phyloP scores from a whole-genome alignment of 2,888 invertebrate genomes.

The Tiliacea aurago region DNA sequence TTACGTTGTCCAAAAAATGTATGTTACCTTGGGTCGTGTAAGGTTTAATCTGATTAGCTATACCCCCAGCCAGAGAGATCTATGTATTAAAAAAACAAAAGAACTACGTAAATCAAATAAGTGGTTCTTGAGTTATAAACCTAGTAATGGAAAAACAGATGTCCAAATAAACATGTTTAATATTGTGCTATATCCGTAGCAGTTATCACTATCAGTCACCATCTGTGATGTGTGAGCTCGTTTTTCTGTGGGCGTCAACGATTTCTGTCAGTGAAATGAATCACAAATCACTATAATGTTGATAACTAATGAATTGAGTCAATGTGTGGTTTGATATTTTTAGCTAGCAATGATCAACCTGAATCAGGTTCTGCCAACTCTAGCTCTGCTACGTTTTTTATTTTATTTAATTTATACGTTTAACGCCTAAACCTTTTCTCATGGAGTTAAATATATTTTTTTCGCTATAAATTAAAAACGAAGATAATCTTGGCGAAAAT shows the following conservation, averaged over 20 bases:
- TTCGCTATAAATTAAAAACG: background rate
- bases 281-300: constrained; percentile 39
- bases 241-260: constrained; percentile 63
- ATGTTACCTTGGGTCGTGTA: background rate
- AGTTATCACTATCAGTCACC: constrained; percentile 30
- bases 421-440: background rate
- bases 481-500: background rate
- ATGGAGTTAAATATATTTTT: background rate
- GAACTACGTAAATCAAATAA: background rate
- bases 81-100: too few relatives aligned
- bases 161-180: background rate
- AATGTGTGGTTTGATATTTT: constrained; percentile 11
- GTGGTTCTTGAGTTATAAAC: background rate
- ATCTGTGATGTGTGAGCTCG: constrained; percentile 57
- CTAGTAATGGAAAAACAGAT: background rate
- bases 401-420: too few relatives aligned
- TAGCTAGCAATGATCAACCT: too few relatives aligned
- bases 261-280: constrained; percentile 30
- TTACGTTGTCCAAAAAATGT: background rate
- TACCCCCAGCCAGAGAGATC: background rate
- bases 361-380: background rate
- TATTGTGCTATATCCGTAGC: constrained; percentile 4
- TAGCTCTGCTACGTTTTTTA: too few relatives aligned
- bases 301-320: constrained; percentile 18
- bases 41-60: background rate